Percentiles rank a stretch among this genome's conserved stretches.
Conservation (phyloP, 2,888 invertebrate genomes). For the Ptychoptera albimana region DNA sequence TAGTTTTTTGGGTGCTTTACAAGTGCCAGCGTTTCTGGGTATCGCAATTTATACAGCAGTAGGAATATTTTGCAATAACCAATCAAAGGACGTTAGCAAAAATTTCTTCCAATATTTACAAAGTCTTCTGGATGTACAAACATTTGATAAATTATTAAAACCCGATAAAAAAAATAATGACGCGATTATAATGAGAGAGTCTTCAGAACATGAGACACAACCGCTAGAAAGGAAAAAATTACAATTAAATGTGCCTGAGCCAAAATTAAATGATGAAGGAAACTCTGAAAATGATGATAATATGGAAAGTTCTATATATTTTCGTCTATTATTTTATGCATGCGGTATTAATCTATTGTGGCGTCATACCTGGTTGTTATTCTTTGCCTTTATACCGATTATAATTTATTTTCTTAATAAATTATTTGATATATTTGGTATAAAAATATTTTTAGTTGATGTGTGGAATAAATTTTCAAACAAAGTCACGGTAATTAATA, state of each 20-base stretch:
- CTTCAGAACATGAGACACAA: not conserved
- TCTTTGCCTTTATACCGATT: conserved; percentile 61
- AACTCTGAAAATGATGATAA: conserved; percentile 25
- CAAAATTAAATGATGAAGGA: conserved; percentile 18
- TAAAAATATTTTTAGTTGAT: conserved; percentile 32
- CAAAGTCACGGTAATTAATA: not conserved
- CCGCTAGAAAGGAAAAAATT: not conserved
- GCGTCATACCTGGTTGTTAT: conserved; percentile 70
- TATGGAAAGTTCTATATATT: conserved; percentile 51
- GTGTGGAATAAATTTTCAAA: not conserved
- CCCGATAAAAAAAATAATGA: not conserved
- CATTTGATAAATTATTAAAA: not conserved
- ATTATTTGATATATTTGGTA: conserved; percentile 34
- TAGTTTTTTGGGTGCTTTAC: conserved; percentile 55
- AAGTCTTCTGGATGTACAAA: conserved; percentile 3
- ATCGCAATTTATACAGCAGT: conserved; percentile 47
- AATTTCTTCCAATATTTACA: not conserved
- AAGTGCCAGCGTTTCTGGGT: conserved; percentile 56
- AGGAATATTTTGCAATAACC: conserved; percentile 40
- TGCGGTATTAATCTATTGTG: conserved; percentile 72
- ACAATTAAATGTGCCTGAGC: conserved; percentile 22
- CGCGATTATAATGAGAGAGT: not conserved
- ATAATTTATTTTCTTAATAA: conserved; percentile 47
- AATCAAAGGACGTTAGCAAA: conserved; percentile 1
- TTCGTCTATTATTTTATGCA: conserved; percentile 64